These are phyloP conservation scores for Tridacna crocea DNA, from an alignment of 2,888 invertebrate genomes.

Conservation along the genomic window DNA sequence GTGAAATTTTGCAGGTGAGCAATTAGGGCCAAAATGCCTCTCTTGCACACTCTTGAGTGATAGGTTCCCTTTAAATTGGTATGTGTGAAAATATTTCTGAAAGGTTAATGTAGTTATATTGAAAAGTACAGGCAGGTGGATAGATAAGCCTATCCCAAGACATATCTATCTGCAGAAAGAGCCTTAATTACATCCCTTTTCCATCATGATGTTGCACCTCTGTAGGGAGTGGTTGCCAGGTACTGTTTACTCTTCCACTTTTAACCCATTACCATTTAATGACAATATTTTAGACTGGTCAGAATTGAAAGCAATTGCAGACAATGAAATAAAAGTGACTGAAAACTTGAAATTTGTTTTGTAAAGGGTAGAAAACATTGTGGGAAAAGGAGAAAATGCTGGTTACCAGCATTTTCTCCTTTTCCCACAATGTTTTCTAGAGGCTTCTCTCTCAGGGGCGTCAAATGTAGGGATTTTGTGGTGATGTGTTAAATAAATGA, in stretches of 20 bases:
- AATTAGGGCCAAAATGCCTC: neutral
- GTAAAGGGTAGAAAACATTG: no score
- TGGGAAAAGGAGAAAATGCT: no score
- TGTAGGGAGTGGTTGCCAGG: neutral
- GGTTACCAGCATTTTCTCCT: neutral
- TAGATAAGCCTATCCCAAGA: neutral
- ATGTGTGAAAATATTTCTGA: neutral
- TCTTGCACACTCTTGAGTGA: neutral
- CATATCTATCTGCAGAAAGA: no score
- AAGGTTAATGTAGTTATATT: neutral
- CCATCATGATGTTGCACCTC: no score
- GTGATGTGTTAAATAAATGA: no score
- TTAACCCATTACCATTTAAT: no score
- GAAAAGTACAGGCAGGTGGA: neutral
- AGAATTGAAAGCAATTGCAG: no score
- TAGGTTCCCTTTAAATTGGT: neutral
- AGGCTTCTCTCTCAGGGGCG: neutral
- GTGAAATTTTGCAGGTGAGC: neutral
- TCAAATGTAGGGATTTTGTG: no score
- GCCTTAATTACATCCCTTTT: no score
- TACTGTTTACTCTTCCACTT: neutral
- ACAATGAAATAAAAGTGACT: no score
- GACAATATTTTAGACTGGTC: no score
- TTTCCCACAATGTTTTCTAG: neutral
- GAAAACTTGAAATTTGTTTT: no score